Base-by-base conservation (phyloP, 2,888 invertebrate genomes). In the Odontocerum albicorne region DNA sequence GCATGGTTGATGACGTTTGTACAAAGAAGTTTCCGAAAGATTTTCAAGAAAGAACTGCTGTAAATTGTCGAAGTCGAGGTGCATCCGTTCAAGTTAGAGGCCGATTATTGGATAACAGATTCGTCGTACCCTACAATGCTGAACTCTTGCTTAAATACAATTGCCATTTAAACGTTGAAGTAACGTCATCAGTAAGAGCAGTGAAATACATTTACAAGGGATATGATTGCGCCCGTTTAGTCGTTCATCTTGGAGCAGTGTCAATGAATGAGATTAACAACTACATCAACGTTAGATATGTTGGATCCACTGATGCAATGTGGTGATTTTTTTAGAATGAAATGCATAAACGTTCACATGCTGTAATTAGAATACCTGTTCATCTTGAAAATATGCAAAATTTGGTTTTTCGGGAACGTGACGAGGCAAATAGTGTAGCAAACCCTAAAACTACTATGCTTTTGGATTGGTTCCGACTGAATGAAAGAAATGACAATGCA, bases 151-250 rank as follows among this genome's bases (percentile, higher is more conserved):
- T 2, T 3, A 40, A 20, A 20, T 40, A 7, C 13, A 20, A 40
- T 21, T 4, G 4, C 8, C 40, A 40, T 20, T 20, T 20, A 4
- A 40, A 40, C n/a, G 40, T 40, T 6, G 40, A 40, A 12, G 3
- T 4, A 10, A 3, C 4, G 2, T n/a, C 40, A 8, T 20, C 40
- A 2, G 20, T 40, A 8, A 40, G 12, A 40, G n/a, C n/a, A 6
- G 21, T 40, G 2, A 40, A 40, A 17, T 40, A 40, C 17, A 40
- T 40, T 21, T 40, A 20, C 21, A 40, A 40, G 12, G 40, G 40
- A 4, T 40, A 17, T 19, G 40, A 40, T 21, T 10, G 21, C 10
- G 40, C 40, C 2, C 3, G 4, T 16, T 7, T 40, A 3, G 17
- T 6, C 4, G 4, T 40, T n/a, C 20, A 4, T 4, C n/a, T 4